phyloP scores from a whole-genome alignment of 2,888 invertebrate species.

The Ferrisia virgata region DNA sequence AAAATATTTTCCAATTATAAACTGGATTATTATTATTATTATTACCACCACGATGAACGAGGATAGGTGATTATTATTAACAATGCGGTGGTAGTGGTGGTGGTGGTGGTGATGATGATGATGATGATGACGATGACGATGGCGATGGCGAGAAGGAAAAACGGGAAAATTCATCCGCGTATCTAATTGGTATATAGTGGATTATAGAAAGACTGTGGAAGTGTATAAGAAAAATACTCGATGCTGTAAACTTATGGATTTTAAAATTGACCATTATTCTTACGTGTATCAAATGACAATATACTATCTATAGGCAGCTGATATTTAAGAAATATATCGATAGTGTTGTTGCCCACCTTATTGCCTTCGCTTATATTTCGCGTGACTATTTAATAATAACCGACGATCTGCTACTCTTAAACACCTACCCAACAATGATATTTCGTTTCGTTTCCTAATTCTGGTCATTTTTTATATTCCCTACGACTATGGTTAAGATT shows the following conservation, averaged over 20 bases:
- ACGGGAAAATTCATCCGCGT: conserved; percentile 41
- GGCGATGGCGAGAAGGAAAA: conserved; percentile 9
- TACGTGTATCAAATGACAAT: too few relatives aligned
- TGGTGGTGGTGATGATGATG: background rate
- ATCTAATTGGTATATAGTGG: background rate
- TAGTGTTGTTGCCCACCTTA: too few relatives aligned
- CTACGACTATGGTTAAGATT: background rate
- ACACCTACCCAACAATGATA: too few relatives aligned
- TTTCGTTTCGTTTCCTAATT: background rate
- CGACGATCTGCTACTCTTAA: too few relatives aligned
- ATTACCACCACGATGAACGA: background rate
- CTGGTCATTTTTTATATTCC: background rate
- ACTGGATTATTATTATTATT: conserved; percentile 21
- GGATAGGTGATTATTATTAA: background rate
- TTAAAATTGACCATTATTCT: background rate
- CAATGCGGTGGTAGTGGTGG: background rate
- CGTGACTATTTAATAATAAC: too few relatives aligned
- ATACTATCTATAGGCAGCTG: too few relatives aligned
- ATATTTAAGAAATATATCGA: too few relatives aligned
- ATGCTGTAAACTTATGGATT: background rate
- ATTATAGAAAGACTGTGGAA: too few relatives aligned
- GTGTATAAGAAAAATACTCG: background rate
- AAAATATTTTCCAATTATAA: conserved; percentile 26
- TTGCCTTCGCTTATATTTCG: too few relatives aligned
- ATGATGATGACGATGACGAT: too few relatives aligned